A percentile compares a stretch with the other conserved stretches of the same genome.
Conservation (phyloP, 2,797 vertebrate species). For the Betta splendens region DNA sequence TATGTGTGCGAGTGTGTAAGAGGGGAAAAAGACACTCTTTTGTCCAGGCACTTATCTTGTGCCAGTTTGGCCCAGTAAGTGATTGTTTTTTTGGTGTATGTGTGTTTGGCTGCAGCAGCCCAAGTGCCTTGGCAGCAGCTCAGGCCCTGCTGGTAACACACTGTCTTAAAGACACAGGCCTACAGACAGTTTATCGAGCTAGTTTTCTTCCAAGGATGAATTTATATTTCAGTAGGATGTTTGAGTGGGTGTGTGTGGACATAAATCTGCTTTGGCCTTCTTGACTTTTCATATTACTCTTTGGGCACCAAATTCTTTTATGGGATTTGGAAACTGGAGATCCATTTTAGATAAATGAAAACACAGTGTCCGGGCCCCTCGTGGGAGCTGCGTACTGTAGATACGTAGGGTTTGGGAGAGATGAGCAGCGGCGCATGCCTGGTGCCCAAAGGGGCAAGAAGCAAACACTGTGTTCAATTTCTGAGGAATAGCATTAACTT, state of each 20-base stretch:
- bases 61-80: slow-evolving; percentile 61
- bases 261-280: slow-evolving; percentile 11
- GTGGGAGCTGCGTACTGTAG: slow-evolving; percentile 7
- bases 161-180: slow-evolving; percentile 73
- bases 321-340: slow-evolving; percentile 2
- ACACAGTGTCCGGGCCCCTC: background rate
- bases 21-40: slow-evolving; percentile 20
- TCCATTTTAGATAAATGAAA: slow-evolving; percentile 9
- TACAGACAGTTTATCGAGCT: slow-evolving; percentile 47
- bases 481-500: slow-evolving; percentile 2
- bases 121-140: slow-evolving; percentile 62
- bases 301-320: background rate
- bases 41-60: slow-evolving; percentile 55
- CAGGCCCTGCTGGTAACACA: slow-evolving; percentile 65
- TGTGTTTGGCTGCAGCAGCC: slow-evolving; percentile 62
- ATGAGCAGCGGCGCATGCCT: slow-evolving; percentile 19
- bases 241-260: slow-evolving; percentile 2
- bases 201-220: slow-evolving; percentile 26
- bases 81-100: slow-evolving; percentile 38
- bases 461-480: background rate
- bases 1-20: slow-evolving; percentile 7
- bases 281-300: slow-evolving; percentile 18
- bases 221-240: slow-evolving; percentile 18
- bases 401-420: slow-evolving; percentile 13
- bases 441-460: slow-evolving; percentile 12